Percentiles rank a stretch among this genome's conserved stretches.
phyloP scores from a whole-genome alignment of 2,113 vertebrate genomes.

The Chloropsis hardwickii region DNA sequence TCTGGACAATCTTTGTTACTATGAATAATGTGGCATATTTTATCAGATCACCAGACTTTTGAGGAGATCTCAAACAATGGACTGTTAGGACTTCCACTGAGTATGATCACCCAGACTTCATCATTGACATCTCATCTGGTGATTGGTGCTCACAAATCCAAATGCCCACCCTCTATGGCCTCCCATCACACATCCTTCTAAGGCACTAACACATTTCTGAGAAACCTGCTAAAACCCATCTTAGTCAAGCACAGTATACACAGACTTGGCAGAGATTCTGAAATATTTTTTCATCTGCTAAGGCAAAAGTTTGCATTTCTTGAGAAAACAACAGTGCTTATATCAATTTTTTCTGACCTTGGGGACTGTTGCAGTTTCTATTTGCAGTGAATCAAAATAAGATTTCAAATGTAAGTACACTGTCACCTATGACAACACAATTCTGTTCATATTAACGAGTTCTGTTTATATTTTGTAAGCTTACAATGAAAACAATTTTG shows the following conservation, averaged over 20 bases:
- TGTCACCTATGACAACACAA: neutral
- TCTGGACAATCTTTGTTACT: neutral
- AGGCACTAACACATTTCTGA: neutral
- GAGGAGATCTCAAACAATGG: neutral
- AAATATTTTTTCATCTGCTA: neutral
- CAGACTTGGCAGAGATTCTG: neutral
- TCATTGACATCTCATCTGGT: neutral
- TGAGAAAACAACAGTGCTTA: neutral
- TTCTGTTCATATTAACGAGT: rapidly evolving
- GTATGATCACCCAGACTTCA: neutral
- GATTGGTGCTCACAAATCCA: neutral
- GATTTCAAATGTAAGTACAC: neutral
- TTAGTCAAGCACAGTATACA: neutral
- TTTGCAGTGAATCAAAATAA: neutral
- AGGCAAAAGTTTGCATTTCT: neutral
- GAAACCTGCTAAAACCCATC: neutral
- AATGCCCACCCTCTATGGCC: neutral
- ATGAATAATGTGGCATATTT: neutral
- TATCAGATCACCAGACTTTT: neutral
- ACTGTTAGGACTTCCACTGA: neutral
- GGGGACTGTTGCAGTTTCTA: neutral
- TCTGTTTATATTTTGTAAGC: neutral
- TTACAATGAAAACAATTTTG: neutral
- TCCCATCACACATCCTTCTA: neutral
- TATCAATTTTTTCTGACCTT: neutral